These are phyloP conservation scores for Dolomedes plantarius DNA, from an alignment of 2,888 invertebrate species.

Conservation along the genomic window DNA sequence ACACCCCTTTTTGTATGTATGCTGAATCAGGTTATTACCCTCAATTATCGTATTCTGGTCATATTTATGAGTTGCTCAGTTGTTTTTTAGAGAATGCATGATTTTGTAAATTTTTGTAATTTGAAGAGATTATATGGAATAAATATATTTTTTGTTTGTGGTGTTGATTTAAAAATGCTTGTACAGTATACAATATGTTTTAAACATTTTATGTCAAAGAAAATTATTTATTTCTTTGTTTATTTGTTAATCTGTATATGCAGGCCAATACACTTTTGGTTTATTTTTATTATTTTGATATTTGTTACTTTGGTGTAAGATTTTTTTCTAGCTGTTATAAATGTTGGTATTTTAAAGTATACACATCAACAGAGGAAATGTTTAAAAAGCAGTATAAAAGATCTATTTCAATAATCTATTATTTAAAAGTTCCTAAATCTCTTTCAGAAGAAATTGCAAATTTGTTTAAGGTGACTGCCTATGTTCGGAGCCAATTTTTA, in stretches of 20 bases:
- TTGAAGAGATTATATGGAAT: not conserved
- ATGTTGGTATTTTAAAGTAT: not conserved
- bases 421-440: too few species aligned
- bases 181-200: not conserved
- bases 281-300: slow-evolving; percentile 41
- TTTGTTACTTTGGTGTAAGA: not conserved
- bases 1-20: not conserved
- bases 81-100: not conserved
- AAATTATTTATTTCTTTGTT: slow-evolving; percentile 33
- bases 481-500: too few species aligned
- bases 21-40: not conserved
- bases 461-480: too few species aligned
- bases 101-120: slow-evolving; percentile 8
- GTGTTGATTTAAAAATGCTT: not conserved
- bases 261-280: slow-evolving; percentile 29
- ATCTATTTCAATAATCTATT: too few species aligned
- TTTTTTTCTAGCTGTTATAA: not conserved
- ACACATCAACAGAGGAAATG: not conserved
- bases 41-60: not conserved
- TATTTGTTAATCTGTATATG: slow-evolving; percentile 57
- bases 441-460: too few species aligned
- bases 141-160: not conserved
- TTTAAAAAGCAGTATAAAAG: too few species aligned
- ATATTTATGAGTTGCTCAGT: slow-evolving; percentile 8
- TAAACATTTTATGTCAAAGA: not conserved